These are phyloP conservation scores for Gasteruption jaculator DNA, from an alignment of 2,888 invertebrate species.

Conservation along the genomic window DNA sequence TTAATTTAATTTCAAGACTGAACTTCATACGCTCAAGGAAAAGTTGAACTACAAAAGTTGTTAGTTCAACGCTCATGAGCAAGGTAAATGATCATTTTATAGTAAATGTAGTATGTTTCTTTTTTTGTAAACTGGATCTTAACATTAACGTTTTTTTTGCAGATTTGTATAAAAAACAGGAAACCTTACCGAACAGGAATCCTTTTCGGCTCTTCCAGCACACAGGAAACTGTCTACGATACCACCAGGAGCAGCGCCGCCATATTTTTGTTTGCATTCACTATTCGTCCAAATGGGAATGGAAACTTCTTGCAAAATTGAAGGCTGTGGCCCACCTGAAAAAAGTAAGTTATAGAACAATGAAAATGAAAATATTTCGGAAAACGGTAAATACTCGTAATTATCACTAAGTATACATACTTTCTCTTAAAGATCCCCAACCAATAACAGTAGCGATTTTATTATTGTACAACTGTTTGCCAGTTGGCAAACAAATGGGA, in stretches of 20 bases:
- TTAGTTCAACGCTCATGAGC: too few relatives aligned
- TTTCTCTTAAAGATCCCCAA: slow-evolving; percentile 81
- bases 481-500: slow-evolving; percentile 72
- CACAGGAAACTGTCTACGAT: slow-evolving; percentile 86
- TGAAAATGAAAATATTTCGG: not conserved
- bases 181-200: slow-evolving; percentile 81
- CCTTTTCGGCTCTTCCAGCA: slow-evolving; percentile 78
- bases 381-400: too few relatives aligned
- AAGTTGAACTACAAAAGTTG: too few relatives aligned
- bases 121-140: not conserved
- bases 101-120: too few relatives aligned
- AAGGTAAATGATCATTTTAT: too few relatives aligned
- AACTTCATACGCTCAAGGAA: too few relatives aligned
- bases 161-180: too few relatives aligned
- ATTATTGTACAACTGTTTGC: slow-evolving; percentile 63
- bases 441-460: slow-evolving; percentile 77
- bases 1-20: too few relatives aligned
- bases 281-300: slow-evolving; percentile 79
- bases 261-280: slow-evolving; percentile 76
- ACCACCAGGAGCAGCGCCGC: slow-evolving; percentile 81
- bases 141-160: too few relatives aligned
- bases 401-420: slow-evolving; percentile 53
- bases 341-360: slow-evolving; percentile 14
- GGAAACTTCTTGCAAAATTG: slow-evolving; percentile 75
- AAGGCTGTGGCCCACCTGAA: slow-evolving; percentile 77